Base-by-base conservation (phyloP, 2,888 invertebrate genomes). In the Linnaemya tessellans region DNA sequence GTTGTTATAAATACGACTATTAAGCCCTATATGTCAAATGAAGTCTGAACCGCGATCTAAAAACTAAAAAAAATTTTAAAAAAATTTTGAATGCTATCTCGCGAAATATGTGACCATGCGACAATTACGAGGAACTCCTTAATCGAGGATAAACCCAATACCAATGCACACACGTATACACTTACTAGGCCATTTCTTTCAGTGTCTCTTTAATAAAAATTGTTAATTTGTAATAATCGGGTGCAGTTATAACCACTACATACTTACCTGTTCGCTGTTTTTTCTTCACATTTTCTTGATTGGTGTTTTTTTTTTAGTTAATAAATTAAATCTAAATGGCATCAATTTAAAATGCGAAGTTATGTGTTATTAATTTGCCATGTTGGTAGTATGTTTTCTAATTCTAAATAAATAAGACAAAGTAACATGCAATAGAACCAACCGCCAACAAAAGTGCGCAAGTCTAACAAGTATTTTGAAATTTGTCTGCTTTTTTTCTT, bases 321-420 rank as follows among this genome's bases (percentile, higher is more conserved):
- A 81, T 81, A 86, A 84, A 86, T 84, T 77, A 81, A 67, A 77
- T 51, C 49, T 86, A 81, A 87, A 84, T 85, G 83, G 84, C 87
- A 87, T 84, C 85, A 81, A 86, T 67, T 83, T 78, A 74, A 79
- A 74, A 80, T 81, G 68, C 77, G 65, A 79, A 77, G 79, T 80
- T 73, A 83, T 65, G 70, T 75, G 71, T 77, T 70, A 77, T 58
- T 84, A 73, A 78, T 86, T 68, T 78, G 84, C 80, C 77, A 73
- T 46, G 65, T 73, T 75, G 51, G 67, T 62, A 71, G 58, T 77
- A 71, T 81, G 71, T 67, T 67, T 67, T 80, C 62, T 46, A 79
- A 67, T 68, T 62, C 46, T 51, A n/a, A 71, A 65, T 38, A 73
- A 73, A 75, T 54, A 15, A 35, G 49, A 68, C 22, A 15, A 67